Evolutionary conservation across 2,888 invertebrate species (phyloP).

Genomic region (Synanthedon myopaeformis): DNA sequence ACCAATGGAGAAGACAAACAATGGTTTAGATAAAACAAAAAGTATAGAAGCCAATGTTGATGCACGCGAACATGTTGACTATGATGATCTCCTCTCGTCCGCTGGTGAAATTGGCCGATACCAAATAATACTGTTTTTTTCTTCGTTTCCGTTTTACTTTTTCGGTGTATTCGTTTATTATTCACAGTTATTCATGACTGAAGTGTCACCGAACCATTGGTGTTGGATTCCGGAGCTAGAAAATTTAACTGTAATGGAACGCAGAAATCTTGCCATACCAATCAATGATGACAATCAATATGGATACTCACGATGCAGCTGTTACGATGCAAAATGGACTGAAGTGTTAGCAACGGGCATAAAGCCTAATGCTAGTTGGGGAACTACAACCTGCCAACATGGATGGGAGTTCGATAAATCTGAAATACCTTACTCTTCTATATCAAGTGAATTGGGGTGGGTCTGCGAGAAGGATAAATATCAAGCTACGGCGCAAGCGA

Average conservation of each 20-base stretch:
- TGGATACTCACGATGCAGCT: slow-evolving; percentile 4
- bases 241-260: slow-evolving; percentile 5
- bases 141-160: slow-evolving; percentile 6
- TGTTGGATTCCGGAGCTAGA: slow-evolving; percentile 9
- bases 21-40: neutral
- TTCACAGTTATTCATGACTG: slow-evolving; percentile 7
- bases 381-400: slow-evolving; percentile 1
- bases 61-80: slow-evolving; percentile 2
- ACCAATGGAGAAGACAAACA: neutral
- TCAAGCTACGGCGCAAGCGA: slow-evolving; percentile 8
- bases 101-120: slow-evolving; percentile 8
- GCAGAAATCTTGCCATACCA: slow-evolving; percentile 6
- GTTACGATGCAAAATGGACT: slow-evolving; percentile 8
- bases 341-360: slow-evolving; percentile 1
- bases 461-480: slow-evolving; percentile 8
- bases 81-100: slow-evolving; percentile 5
- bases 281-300: neutral
- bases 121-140: slow-evolving; percentile 4
- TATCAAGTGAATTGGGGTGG: slow-evolving; percentile 7
- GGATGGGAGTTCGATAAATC: slow-evolving; percentile 9
- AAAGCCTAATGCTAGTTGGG: neutral
- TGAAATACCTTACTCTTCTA: slow-evolving; percentile 8
- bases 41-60: neutral
- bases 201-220: slow-evolving; percentile 6
- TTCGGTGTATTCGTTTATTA: slow-evolving; percentile 7